phyloP scores from a whole-genome alignment of 2,888 invertebrate species.

The Sphinx pinastri region DNA sequence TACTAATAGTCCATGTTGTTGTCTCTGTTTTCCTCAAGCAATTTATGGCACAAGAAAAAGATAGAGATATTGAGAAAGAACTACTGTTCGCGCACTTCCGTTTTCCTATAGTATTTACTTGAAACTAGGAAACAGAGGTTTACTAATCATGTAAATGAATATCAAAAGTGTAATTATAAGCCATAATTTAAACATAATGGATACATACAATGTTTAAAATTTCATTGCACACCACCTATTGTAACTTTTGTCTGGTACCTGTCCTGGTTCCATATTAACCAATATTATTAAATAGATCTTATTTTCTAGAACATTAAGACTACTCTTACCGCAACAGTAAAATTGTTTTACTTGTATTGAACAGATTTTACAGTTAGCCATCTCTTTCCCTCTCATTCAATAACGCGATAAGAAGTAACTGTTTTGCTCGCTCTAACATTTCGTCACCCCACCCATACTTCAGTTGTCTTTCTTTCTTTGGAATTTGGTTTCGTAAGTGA shows the following conservation, averaged over 20 bases:
- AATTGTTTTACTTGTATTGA: conserved; percentile 45
- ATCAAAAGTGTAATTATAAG: background rate
- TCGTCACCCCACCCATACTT: conserved; percentile 57
- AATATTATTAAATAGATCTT: background rate
- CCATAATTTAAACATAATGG: background rate
- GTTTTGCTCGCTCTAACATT: conserved; percentile 51
- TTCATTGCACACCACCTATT: background rate
- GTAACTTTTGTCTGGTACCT: background rate
- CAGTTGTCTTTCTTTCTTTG: conserved; percentile 55
- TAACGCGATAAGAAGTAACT: conserved; percentile 31
- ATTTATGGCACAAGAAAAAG: background rate
- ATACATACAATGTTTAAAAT: background rate
- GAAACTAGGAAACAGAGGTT: too few species aligned
- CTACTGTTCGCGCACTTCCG: background rate
- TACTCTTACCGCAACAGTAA: conserved; percentile 26
- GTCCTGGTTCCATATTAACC: background rate
- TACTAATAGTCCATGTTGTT: background rate
- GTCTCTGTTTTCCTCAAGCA: background rate
- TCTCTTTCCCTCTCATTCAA: conserved; percentile 50
- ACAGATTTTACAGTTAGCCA: conserved; percentile 53
- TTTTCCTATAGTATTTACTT: background rate
- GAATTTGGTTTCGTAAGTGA: conserved; percentile 58
- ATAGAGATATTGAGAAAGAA: background rate
- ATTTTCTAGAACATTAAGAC: background rate
- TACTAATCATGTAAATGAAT: background rate